These are phyloP conservation scores for Pseudocheirus occidentalis DNA, from an alignment of 2,797 vertebrate genomes.

Conservation along the genomic window DNA sequence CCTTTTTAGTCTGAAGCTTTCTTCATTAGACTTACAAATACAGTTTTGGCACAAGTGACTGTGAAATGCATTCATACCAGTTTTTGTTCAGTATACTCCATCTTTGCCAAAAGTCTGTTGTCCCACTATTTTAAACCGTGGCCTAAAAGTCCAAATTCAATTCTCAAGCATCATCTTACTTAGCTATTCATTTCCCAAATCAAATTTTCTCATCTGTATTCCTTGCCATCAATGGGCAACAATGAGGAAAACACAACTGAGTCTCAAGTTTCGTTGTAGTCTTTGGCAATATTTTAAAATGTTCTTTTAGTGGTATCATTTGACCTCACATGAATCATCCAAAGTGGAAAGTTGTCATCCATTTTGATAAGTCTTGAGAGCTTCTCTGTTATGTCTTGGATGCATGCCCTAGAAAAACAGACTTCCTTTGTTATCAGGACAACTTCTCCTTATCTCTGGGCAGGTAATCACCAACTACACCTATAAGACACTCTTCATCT, in stretches of 20 bases:
- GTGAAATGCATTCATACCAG: not conserved
- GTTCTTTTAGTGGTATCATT: not conserved
- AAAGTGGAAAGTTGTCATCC: not conserved
- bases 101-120: not conserved
- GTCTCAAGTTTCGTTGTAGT: not conserved
- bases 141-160: not conserved
- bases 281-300: not conserved
- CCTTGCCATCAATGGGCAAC: not conserved
- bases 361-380: not conserved
- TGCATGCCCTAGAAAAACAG: not conserved
- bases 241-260: not conserved
- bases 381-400: not conserved
- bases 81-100: not conserved
- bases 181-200: not conserved
- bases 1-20: not conserved
- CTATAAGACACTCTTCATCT: not conserved
- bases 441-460: not conserved
- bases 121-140: not conserved
- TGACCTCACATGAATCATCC: not conserved
- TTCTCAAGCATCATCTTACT: not conserved
- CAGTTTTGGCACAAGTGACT: not conserved
- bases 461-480: not conserved
- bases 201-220: not conserved
- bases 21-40: not conserved
- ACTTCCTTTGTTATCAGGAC: not conserved